These are phyloP conservation scores for Proisotoma minuta DNA, from an alignment of 2,888 invertebrate genomes.

Conservation along the genomic window DNA sequence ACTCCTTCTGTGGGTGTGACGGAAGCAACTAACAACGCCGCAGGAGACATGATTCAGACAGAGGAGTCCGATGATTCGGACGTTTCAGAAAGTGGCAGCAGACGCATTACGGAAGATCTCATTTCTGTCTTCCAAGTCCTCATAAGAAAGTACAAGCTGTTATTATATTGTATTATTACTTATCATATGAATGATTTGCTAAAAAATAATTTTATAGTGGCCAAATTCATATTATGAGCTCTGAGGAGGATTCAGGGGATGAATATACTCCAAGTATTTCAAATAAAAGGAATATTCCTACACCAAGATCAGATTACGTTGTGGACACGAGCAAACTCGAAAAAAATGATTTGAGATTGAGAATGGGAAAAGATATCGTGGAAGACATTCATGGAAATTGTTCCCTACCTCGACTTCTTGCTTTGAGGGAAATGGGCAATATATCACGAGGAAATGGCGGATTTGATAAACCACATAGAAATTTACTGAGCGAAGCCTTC, in stretches of 20 bases:
- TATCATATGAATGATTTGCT: not conserved
- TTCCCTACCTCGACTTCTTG: conserved; percentile 31
- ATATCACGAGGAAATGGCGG: conserved; percentile 26
- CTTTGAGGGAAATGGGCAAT: conserved; percentile 37
- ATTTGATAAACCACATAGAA: conserved; percentile 33
- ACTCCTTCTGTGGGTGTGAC: no score
- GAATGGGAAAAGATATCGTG: conserved; percentile 22
- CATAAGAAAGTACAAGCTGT: conserved; percentile 40
- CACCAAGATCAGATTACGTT: conserved; percentile 35
- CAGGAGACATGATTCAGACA: not conserved
- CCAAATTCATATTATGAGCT: conserved; percentile 44
- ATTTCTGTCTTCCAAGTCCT: conserved; percentile 44
- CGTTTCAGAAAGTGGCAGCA: not conserved
- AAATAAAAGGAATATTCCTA: conserved; percentile 6
- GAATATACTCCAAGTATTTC: conserved; percentile 27
- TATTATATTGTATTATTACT: not conserved
- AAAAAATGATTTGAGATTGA: conserved; percentile 38
- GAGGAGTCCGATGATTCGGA: conserved; percentile 1
- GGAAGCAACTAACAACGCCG: not conserved
- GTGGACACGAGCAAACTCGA: conserved; percentile 33
- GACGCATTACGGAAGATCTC: conserved; percentile 24
- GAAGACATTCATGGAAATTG: conserved; percentile 9
- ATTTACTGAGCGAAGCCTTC: conserved; percentile 50
- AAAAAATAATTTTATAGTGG: conserved; percentile 26
- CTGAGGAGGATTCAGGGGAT: conserved; percentile 40